Conservation (phyloP, 1,140 invertebrate species). For the Yoshiicerus persimilis region DNA sequence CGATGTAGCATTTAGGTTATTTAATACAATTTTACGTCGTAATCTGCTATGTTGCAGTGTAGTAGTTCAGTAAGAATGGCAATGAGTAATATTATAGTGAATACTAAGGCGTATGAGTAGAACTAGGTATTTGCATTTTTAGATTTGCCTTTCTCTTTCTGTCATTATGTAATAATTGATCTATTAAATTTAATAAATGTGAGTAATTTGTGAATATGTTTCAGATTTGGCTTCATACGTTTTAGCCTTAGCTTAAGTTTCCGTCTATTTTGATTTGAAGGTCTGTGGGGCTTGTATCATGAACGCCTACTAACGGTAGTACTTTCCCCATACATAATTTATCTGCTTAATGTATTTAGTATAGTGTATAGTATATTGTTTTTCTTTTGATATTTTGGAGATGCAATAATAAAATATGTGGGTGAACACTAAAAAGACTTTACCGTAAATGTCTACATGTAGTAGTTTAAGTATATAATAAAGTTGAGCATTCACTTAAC, state of each 20-base stretch:
- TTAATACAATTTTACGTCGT: too few relatives aligned
- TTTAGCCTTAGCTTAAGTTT: not conserved
- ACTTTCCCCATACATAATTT: not conserved
- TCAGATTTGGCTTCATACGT: not conserved
- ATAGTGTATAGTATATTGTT: not conserved
- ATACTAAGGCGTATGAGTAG: too few relatives aligned
- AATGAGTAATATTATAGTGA: too few relatives aligned
- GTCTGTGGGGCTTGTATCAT: not conserved
- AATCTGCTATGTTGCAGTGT: too few relatives aligned
- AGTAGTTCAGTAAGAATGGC: too few relatives aligned
- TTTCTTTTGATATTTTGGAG: not conserved
- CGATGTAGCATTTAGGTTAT: too few relatives aligned
- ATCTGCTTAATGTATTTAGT: not conserved
- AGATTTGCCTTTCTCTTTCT: too few relatives aligned
- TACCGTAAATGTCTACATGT: not conserved
- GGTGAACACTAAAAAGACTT: not conserved
- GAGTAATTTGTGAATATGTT: not conserved
- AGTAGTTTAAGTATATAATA: not conserved
- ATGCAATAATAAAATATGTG: not conserved
- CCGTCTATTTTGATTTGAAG: not conserved
- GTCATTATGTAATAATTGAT: too few relatives aligned
- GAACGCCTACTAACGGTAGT: not conserved
- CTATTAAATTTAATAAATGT: not conserved
- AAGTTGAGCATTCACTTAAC: not conserved
- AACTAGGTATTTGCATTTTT: too few relatives aligned